phyloP scores from a whole-genome alignment of 2,113 vertebrate species.

The Varanus komodoensis region DNA sequence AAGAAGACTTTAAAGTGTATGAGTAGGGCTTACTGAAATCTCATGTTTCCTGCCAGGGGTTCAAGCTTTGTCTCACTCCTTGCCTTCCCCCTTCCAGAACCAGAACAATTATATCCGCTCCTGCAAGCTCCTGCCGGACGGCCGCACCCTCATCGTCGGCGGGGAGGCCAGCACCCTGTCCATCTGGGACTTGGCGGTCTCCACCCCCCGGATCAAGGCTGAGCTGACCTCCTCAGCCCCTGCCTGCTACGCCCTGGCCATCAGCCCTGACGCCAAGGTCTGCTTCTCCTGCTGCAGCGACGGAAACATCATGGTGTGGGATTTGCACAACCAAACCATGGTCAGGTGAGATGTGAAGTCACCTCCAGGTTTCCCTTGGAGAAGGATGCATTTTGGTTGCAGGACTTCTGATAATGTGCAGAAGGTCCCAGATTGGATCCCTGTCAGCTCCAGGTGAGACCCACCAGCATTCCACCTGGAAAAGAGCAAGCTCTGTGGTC shows the following conservation, averaged over 20 bases:
- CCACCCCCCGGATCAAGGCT: slow-evolving; percentile 66
- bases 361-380: neutral
- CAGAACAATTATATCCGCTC: slow-evolving; percentile 76
- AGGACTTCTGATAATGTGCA: too few relatives aligned
- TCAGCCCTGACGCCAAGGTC: slow-evolving; percentile 76
- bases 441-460: too few relatives aligned
- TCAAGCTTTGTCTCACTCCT: fast-evolving
- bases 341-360: slow-evolving; percentile 56
- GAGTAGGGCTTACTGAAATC: neutral
- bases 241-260: slow-evolving; percentile 67
- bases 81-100: slow-evolving; percentile 52
- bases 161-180: slow-evolving; percentile 76
- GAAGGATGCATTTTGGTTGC: neutral
- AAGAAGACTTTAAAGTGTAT: neutral
- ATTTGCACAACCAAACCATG: slow-evolving; percentile 69
- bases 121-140: slow-evolving; percentile 72
- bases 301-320: slow-evolving; percentile 73
- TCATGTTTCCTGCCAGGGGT: neutral
- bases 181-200: slow-evolving; percentile 69
- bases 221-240: slow-evolving; percentile 73
- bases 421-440: too few relatives aligned
- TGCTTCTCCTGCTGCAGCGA: slow-evolving; percentile 78
- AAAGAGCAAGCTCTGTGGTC: too few relatives aligned
- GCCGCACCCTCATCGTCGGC: slow-evolving; percentile 70
- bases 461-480: too few relatives aligned